Conservation (phyloP, 2,113 vertebrate species). For the Neoarius graeffei region DNA sequence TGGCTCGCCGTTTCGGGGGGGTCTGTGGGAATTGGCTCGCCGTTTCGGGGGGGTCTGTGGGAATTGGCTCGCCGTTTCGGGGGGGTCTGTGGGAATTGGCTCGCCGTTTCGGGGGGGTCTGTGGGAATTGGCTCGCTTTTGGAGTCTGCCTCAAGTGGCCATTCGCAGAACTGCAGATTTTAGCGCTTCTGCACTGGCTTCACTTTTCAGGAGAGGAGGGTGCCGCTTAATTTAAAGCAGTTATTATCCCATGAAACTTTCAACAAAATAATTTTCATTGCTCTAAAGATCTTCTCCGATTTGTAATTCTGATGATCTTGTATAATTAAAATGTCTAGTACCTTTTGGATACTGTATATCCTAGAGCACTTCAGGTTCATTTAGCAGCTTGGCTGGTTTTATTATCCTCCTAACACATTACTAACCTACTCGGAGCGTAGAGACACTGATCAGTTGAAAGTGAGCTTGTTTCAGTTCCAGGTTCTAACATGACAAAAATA, state of each 20-base stretch:
- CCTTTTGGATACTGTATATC: background rate
- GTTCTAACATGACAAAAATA: background rate
- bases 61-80: too few species aligned
- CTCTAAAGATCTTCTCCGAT: background rate
- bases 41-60: too few species aligned
- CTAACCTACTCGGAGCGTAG: background rate
- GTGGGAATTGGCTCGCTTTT: too few species aligned
- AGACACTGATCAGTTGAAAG: background rate
- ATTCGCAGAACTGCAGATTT: too few species aligned
- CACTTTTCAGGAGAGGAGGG: too few species aligned
- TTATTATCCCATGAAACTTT: background rate
- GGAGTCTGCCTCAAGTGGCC: too few species aligned
- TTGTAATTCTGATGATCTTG: background rate
- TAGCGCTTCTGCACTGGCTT: too few species aligned
- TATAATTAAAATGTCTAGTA: background rate
- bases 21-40: too few species aligned
- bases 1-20: too few species aligned
- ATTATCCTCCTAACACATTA: background rate
- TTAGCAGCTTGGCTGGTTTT: background rate
- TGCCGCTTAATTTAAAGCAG: too few species aligned
- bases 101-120: too few species aligned
- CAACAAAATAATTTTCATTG: background rate
- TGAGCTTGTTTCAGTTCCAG: background rate
- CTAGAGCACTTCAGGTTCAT: background rate
- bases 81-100: too few species aligned